A percentile compares a stretch with the other conserved stretches of the same genome.
phyloP scores from a whole-genome alignment of 2,797 vertebrate genomes.

The Leuciscus waleckii region DNA sequence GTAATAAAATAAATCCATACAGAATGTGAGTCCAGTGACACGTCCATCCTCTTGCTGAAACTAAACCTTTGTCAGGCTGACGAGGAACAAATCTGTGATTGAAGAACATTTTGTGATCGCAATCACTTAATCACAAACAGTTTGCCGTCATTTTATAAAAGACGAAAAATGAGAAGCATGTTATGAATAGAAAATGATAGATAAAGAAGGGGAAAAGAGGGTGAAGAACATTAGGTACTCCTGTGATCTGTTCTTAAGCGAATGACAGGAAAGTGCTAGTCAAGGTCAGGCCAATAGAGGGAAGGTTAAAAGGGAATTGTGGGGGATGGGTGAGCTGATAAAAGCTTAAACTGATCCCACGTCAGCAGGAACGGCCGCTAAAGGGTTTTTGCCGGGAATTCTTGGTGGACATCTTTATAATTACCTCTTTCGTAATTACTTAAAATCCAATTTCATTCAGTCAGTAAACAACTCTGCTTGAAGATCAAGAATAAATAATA shows the following conservation, averaged over 20 bases:
- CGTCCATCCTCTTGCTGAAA: constrained; percentile 25
- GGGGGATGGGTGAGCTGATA: constrained; percentile 41
- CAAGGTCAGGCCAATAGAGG: constrained; percentile 60
- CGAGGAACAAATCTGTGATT: constrained; percentile 2
- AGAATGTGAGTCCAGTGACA: constrained; percentile 23
- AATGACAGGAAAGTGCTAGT: constrained; percentile 41
- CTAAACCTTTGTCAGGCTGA: not conserved
- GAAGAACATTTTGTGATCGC: constrained; percentile 4
- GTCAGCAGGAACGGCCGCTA: constrained; percentile 15
- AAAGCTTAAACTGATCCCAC: constrained; percentile 31
- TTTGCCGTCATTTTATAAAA: not conserved
- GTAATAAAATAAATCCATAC: constrained; percentile 48
- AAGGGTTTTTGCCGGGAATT: constrained; percentile 26
- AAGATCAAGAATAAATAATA: constrained; percentile 47
- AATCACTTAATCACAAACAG: not conserved
- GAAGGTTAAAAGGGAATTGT: constrained; percentile 53
- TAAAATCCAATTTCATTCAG: constrained; percentile 59
- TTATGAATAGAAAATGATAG: constrained; percentile 8
- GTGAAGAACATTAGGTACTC: constrained; percentile 24
- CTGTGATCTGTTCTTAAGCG: constrained; percentile 45
- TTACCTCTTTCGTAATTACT: constrained; percentile 47
- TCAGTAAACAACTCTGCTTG: constrained; percentile 55
- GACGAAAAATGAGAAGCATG: not conserved
- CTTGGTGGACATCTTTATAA: constrained; percentile 42
- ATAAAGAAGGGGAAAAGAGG: constrained; percentile 21